These are phyloP conservation scores for Sebastes umbrosus DNA, from an alignment of 2,797 vertebrate genomes.

Conservation along the genomic window DNA sequence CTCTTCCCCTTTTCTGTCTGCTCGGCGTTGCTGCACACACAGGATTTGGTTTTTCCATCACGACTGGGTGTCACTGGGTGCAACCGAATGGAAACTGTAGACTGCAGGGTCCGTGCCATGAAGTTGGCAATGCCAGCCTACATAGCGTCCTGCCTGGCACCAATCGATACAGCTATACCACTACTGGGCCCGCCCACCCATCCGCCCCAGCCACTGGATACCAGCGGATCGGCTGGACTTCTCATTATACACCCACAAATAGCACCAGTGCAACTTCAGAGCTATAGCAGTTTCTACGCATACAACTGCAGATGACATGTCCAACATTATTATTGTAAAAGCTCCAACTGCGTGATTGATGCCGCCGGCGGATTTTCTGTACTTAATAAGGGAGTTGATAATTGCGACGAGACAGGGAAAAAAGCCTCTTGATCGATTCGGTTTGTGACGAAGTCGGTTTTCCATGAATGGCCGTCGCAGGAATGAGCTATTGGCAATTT, in stretches of 20 bases:
- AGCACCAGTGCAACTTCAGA: slow-evolving; percentile 35
- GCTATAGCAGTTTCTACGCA: slow-evolving; percentile 15
- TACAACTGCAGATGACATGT: slow-evolving; percentile 49
- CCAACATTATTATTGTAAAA: slow-evolving; percentile 61
- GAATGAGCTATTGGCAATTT: slow-evolving; percentile 56
- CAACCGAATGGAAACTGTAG: slow-evolving; percentile 55
- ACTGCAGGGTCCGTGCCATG: slow-evolving; percentile 39
- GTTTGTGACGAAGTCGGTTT: slow-evolving; percentile 47
- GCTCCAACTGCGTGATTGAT: slow-evolving; percentile 61
- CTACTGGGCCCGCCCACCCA: slow-evolving; percentile 23
- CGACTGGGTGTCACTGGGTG: slow-evolving; percentile 44
- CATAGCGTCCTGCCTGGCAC: slow-evolving; percentile 46
- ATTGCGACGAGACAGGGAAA: slow-evolving; percentile 47
- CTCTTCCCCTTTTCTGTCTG: slow-evolving; percentile 5
- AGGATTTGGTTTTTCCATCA: slow-evolving; percentile 62
- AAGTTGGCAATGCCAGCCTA: slow-evolving; percentile 31
- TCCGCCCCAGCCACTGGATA: slow-evolving; percentile 40
- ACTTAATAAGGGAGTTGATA: slow-evolving; percentile 54
- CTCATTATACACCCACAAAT: slow-evolving; percentile 63
- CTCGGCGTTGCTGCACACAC: slow-evolving; percentile 16
- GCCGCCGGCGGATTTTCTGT: slow-evolving; percentile 48
- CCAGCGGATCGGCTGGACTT: slow-evolving; percentile 62
- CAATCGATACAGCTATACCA: slow-evolving; percentile 48
- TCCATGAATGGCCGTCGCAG: slow-evolving; percentile 57
- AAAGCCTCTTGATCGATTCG: slow-evolving; percentile 52